Percentiles rank a stretch among this genome's conserved stretches.
Conservation (phyloP, 1,140 invertebrate genomes). For the Drosophila sturtevanti region DNA sequence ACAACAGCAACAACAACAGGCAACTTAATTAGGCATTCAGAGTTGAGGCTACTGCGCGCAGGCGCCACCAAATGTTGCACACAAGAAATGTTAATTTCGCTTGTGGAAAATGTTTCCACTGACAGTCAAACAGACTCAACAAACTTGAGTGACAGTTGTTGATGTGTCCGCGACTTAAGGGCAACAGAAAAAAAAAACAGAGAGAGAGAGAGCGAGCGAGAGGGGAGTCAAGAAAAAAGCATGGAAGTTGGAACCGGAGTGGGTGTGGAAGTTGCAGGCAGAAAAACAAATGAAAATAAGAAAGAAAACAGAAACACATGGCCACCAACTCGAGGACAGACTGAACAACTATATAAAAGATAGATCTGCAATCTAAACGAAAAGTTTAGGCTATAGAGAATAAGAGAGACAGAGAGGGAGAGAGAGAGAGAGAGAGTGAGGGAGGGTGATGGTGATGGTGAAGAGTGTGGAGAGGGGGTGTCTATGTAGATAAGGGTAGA, state of each 20-base stretch:
- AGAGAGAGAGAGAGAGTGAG: background rate
- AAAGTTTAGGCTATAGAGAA: slow-evolving; percentile 5
- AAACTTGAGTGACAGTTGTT: slow-evolving; percentile 16
- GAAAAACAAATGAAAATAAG: background rate
- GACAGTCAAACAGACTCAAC: slow-evolving; percentile 3
- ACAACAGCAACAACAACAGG: slow-evolving; percentile 10
- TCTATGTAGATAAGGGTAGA: too few species aligned
- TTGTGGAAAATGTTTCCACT: slow-evolving; percentile 16
- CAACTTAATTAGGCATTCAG: slow-evolving; percentile 19
- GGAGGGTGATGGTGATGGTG: background rate
- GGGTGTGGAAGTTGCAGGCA: background rate
- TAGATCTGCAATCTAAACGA: slow-evolving; percentile 13
- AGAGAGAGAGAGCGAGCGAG: background rate
- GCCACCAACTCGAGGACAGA: slow-evolving; percentile 5
- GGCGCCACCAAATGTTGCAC: slow-evolving; percentile 11
- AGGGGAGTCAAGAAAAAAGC: background rate
- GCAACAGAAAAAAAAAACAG: background rate
- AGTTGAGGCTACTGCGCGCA: slow-evolving; percentile 12
- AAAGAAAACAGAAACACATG: too few species aligned
- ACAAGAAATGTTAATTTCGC: slow-evolving; percentile 19
- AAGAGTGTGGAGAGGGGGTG: too few species aligned
- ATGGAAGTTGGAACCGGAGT: background rate
- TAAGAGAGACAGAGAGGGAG: background rate
- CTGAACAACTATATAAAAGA: slow-evolving; percentile 5
- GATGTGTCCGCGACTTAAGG: background rate